phyloP scores from a whole-genome alignment of 1,140 invertebrate genomes.

The Panagrolaimus sp. region DNA sequence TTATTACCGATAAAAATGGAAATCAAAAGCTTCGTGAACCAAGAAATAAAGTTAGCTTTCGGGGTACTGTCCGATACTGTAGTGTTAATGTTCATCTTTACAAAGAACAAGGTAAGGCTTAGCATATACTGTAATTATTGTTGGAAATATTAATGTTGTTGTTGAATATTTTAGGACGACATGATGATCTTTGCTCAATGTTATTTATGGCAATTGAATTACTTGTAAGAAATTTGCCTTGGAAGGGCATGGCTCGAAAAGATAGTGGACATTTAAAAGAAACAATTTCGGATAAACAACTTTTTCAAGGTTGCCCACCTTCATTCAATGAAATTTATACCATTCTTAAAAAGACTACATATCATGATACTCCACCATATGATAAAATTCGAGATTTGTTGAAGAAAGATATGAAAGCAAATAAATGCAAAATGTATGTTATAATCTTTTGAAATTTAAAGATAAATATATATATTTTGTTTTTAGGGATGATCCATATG shows the following conservation, averaged over 20 bases:
- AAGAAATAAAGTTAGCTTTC: conserved; percentile 53
- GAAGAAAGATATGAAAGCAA: conserved; percentile 31
- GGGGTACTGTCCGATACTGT: conserved; percentile 95
- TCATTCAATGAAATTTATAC: conserved; percentile 34
- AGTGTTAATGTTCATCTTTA: conserved; percentile 34
- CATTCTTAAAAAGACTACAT: conserved; percentile 39
- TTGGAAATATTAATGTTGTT: too few species aligned
- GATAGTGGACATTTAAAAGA: conserved; percentile 39
- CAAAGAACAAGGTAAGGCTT: conserved; percentile 37
- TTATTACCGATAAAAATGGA: conserved; percentile 31
- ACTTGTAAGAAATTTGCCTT: conserved; percentile 73
- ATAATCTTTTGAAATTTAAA: not conserved
- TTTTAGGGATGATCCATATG: conserved; percentile 44
- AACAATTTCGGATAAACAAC: conserved; percentile 31
- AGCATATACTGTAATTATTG: too few species aligned
- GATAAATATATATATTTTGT: not conserved
- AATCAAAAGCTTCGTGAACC: conserved; percentile 36
- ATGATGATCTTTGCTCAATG: conserved; percentile 10
- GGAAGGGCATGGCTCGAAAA: conserved; percentile 63
- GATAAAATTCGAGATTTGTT: conserved; percentile 28
- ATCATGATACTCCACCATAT: conserved; percentile 41
- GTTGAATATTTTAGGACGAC: not conserved
- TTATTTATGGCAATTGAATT: conserved; percentile 11
- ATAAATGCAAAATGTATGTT: conserved; percentile 36
- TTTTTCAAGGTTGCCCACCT: conserved; percentile 39